Conservation (phyloP, 2,113 vertebrate species). For the Sisor rabdophorus region DNA sequence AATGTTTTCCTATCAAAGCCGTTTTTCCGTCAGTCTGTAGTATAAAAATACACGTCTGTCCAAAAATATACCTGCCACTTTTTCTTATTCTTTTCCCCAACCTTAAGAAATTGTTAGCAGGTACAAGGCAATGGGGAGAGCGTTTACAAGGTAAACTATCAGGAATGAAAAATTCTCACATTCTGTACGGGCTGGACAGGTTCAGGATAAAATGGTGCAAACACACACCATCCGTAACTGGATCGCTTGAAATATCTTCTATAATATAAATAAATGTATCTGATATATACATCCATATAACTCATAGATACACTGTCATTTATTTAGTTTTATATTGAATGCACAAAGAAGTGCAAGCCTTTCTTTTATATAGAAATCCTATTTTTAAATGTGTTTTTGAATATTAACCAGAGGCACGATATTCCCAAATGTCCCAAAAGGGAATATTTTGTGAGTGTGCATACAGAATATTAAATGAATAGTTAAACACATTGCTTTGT, state of each 20-base stretch:
- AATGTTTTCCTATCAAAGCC: slow-evolving; percentile 45
- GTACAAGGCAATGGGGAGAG: no score
- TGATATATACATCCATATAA: slow-evolving; percentile 1
- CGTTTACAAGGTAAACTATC: slow-evolving; percentile 32
- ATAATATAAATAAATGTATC: slow-evolving; percentile 9
- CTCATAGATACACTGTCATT: background rate
- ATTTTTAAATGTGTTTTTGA: background rate
- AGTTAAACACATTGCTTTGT: background rate
- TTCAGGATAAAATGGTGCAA: slow-evolving; percentile 7
- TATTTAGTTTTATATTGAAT: background rate
- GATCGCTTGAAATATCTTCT: background rate
- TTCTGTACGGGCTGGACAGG: background rate
- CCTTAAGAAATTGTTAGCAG: slow-evolving; percentile 58
- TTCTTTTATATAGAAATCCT: background rate
- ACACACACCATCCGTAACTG: background rate
- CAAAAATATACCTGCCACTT: slow-evolving; percentile 45
- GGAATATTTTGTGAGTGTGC: background rate
- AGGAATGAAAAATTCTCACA: slow-evolving; percentile 15
- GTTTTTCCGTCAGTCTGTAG: slow-evolving; percentile 10
- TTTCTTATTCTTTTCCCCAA: slow-evolving; percentile 12
- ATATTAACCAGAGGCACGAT: background rate
- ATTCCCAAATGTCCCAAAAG: background rate
- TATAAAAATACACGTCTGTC: slow-evolving; percentile 54
- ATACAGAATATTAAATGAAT: no score
- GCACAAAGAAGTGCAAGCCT: background rate